These are phyloP conservation scores for Drosophila pseudoananassae DNA, from an alignment of 1,140 invertebrate genomes.

Conservation along the genomic window DNA sequence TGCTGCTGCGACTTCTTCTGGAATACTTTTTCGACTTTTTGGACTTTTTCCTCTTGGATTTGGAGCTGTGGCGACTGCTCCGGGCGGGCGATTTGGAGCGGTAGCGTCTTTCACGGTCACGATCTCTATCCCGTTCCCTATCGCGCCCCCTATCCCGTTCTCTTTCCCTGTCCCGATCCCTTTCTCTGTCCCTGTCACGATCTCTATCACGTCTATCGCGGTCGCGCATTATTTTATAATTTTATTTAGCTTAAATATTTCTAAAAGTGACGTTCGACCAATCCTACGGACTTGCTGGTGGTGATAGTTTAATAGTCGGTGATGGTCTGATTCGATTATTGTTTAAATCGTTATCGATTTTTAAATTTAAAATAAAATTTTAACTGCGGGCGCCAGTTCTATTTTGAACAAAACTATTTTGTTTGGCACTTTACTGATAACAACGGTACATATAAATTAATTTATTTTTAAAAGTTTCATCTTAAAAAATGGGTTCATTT, in stretches of 20 bases:
- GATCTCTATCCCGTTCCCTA: slow-evolving; percentile 52
- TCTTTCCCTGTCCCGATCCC: slow-evolving; percentile 29
- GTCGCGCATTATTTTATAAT: slow-evolving; percentile 43
- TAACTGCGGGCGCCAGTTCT: too few species aligned
- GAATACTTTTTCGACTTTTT: slow-evolving; percentile 79
- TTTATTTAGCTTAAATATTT: too few species aligned
- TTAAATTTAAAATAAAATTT: too few species aligned
- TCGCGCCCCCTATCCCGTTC: slow-evolving; percentile 7
- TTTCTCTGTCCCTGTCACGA: slow-evolving; percentile 32
- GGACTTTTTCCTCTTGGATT: slow-evolving; percentile 72
- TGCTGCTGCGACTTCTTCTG: slow-evolving; percentile 67
- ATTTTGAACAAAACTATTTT: too few species aligned
- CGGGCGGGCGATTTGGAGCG: slow-evolving; percentile 65
- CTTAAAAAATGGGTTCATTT: neutral
- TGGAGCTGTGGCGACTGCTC: slow-evolving; percentile 59
- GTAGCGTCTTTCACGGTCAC: slow-evolving; percentile 58
- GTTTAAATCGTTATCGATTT: neutral
- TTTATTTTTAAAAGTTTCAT: neutral
- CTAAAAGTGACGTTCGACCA: neutral
- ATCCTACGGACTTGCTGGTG: neutral
- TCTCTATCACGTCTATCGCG: slow-evolving; percentile 23
- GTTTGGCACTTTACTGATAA: too few species aligned
- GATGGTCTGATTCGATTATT: too few species aligned
- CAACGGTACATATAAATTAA: too few species aligned
- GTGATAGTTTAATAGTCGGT: neutral